phyloP scores from a whole-genome alignment of 1,140 invertebrate species.

The Apis mellifera region DNA sequence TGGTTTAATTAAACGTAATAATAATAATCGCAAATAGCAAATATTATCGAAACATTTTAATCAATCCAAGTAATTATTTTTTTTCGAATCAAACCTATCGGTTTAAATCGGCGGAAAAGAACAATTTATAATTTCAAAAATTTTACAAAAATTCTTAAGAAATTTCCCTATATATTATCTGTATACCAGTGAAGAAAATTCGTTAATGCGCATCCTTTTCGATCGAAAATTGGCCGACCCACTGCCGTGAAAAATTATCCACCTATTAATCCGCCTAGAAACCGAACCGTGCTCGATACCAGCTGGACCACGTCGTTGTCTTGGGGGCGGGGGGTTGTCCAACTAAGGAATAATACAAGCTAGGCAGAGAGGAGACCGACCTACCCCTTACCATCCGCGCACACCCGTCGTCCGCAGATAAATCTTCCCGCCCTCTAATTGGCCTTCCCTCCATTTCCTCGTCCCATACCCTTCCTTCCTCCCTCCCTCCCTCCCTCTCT shows the following conservation, averaged over 20 bases:
- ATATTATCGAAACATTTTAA: too few relatives aligned
- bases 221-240: too few relatives aligned
- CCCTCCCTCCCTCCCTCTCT: slow-evolving; percentile 69
- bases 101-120: too few relatives aligned
- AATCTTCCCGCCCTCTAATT: slow-evolving; percentile 82
- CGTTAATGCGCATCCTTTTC: too few relatives aligned
- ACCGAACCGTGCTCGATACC: slow-evolving; percentile 65
- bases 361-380: slow-evolving; percentile 68
- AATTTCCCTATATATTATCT: too few relatives aligned
- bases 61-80: too few relatives aligned
- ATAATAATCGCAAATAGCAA: too few relatives aligned
- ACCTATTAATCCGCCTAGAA: slow-evolving; percentile 54
- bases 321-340: slow-evolving; percentile 70
- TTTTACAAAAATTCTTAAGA: too few relatives aligned
- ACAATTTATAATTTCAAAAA: too few relatives aligned
- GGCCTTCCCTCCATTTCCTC: slow-evolving; percentile 80
- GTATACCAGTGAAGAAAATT: too few relatives aligned
- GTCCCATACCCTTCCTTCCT: slow-evolving; percentile 70
- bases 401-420: slow-evolving; percentile 81
- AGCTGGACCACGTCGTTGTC: slow-evolving; percentile 74
- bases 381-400: slow-evolving; percentile 78
- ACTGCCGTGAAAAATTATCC: slow-evolving; percentile 38
- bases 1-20: too few relatives aligned
- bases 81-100: too few relatives aligned
- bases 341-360: slow-evolving; percentile 78